Base-by-base conservation (phyloP, 35 echinoderm and acorn worm genomes). In the Apostichopus japonicus region DNA sequence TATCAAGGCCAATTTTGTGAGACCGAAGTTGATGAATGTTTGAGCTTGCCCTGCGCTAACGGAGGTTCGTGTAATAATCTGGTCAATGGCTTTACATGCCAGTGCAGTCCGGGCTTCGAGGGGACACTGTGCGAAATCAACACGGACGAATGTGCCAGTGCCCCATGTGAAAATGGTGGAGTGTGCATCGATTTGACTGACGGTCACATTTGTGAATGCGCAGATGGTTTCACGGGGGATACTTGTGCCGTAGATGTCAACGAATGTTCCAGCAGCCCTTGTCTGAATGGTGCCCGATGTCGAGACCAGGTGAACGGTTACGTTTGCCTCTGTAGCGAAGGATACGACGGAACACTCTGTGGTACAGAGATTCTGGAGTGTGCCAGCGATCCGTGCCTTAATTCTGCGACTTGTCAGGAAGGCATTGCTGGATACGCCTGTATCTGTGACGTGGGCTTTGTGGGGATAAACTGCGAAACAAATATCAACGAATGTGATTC, bases 401-500 rank as follows among this genome's bases (percentile, higher is more conserved):
- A 87, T 65, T 80, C 82, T 55, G 97, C 92, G 7, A 92, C 87
- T 23, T 99, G 97, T 59, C 54, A 78, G 65, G 97, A 99, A 15
- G 81, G 96, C 0, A 87, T 99, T 33, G 80, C 93, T 61, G 95
- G 90, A 58, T 99, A 93, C 77, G 84, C 86, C 5, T 99, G 97
- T 86, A 91, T 84, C 24, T 99, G 97, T 80, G 91, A 54, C 0
- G 54, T 6, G 19, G 97, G 97, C 22, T 91, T 95, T 19, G 78
- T 79, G 19, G 97, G 97, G 6, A 82, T 23, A 8, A 94, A 92
- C 80, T 99, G 97, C 82, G 95, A 96, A 24, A 76, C 83, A 11
- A 95, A 99, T 24, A 87, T 94, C 54, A 79, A 99, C 87, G 93
- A 99, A 73, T 99, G 97, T 73, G 51, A 53, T 10, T 95, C 91